phyloP scores from a whole-genome alignment of 1,140 invertebrate genomes.

The Ceratitis capitata region DNA sequence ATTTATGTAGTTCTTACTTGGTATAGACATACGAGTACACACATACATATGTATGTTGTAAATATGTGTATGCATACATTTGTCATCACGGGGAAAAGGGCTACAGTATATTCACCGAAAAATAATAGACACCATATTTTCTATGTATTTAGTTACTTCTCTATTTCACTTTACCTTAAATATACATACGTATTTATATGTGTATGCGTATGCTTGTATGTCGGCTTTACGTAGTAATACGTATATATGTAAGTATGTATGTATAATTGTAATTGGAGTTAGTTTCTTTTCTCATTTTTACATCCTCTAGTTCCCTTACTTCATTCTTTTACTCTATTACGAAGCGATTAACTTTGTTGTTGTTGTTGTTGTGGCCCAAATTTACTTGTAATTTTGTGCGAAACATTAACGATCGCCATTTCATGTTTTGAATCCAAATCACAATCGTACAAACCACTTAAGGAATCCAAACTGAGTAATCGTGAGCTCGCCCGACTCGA shows the following conservation, averaged over 20 bases:
- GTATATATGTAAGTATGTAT: not conserved
- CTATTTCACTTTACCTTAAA: not conserved
- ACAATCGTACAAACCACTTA: conserved; percentile 84
- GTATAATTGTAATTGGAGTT: not conserved
- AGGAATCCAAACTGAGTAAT: conserved; percentile 79
- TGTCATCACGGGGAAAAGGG: not conserved
- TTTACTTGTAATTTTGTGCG: conserved; percentile 64
- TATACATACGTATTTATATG: not conserved
- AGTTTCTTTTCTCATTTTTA: not conserved
- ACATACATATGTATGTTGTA: too few relatives aligned
- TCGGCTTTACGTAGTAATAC: not conserved
- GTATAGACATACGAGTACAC: too few relatives aligned
- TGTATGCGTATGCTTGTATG: not conserved
- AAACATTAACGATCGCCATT: conserved; percentile 65
- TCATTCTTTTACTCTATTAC: not conserved
- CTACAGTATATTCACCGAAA: conserved; percentile 37
- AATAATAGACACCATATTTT: conserved; percentile 24
- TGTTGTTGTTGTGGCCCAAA: conserved; percentile 61
- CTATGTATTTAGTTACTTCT: too few relatives aligned
- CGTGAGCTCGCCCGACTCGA: conserved; percentile 81
- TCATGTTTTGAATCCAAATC: conserved; percentile 65
- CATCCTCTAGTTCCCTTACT: not conserved
- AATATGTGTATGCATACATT: not conserved
- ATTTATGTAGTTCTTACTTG: not conserved
- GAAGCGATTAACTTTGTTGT: conserved; percentile 46